Percentiles rank a stretch among this genome's conserved stretches.
Conservation (phyloP, 2,888 invertebrate genomes). For the Diachrysia chrysitis region DNA sequence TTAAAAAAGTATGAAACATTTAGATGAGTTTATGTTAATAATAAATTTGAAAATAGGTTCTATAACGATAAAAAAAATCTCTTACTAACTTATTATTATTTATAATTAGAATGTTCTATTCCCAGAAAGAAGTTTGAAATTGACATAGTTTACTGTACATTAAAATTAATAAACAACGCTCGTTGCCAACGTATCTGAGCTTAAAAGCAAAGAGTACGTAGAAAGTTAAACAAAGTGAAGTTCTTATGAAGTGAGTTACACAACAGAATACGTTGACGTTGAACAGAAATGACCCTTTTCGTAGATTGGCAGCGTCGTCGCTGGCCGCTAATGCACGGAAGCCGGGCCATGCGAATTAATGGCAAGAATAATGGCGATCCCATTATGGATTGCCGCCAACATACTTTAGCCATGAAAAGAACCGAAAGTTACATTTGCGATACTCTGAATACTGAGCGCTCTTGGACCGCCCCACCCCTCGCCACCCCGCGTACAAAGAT, state of each 20-base stretch:
- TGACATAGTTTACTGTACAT: background rate
- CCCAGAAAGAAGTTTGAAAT: background rate
- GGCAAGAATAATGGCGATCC: slow-evolving; percentile 90
- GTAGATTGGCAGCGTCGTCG: slow-evolving; percentile 84
- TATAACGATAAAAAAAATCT: background rate
- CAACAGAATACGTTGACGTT: slow-evolving; percentile 66
- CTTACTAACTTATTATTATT: background rate
- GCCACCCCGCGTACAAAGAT: slow-evolving; percentile 69
- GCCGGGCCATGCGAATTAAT: slow-evolving; percentile 88
- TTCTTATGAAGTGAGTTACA: slow-evolving; percentile 53
- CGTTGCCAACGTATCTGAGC: slow-evolving; percentile 2
- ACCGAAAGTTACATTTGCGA: slow-evolving; percentile 90
- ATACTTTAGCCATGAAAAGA: slow-evolving; percentile 90
- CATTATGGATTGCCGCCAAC: slow-evolving; percentile 90
- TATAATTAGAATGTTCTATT: background rate
- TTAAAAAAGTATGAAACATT: slow-evolving; percentile 25
- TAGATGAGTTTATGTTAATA: slow-evolving; percentile 10
- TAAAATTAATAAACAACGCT: background rate
- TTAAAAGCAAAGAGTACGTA: slow-evolving; percentile 36
- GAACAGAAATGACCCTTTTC: slow-evolving; percentile 75
- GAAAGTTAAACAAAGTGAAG: slow-evolving; percentile 39
- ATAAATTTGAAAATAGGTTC: background rate
- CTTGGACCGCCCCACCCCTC: slow-evolving; percentile 72
- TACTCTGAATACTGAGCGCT: slow-evolving; percentile 89
- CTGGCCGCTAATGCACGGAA: slow-evolving; percentile 88